Evolutionary conservation across 2,113 vertebrate genomes (phyloP).

Genomic region (Embiotoca jacksoni): DNA sequence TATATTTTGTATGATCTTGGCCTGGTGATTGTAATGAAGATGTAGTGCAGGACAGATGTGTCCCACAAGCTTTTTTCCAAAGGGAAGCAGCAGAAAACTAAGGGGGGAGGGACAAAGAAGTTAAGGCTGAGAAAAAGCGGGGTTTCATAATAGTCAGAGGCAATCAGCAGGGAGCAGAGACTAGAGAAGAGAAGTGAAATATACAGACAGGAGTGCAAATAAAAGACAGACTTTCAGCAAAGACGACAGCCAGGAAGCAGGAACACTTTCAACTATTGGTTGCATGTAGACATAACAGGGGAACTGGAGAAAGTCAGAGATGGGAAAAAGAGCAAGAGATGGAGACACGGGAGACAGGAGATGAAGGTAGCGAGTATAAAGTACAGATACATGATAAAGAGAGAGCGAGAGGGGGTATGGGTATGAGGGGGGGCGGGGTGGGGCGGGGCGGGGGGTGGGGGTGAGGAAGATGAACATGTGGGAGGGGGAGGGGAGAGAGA

Average conservation of each 20-base stretch:
- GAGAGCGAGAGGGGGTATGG: slow-evolving; percentile 36
- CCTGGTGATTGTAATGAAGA: slow-evolving; percentile 49
- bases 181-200: slow-evolving; percentile 36
- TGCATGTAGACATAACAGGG: slow-evolving; percentile 54
- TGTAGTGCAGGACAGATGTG: slow-evolving; percentile 34
- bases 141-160: slow-evolving; percentile 42
- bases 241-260: slow-evolving; percentile 50
- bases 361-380: slow-evolving; percentile 64
- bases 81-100: slow-evolving; percentile 1
- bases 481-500: slow-evolving; percentile 76
- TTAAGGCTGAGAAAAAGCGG: slow-evolving; percentile 34
- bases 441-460: slow-evolving; percentile 31
- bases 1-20: slow-evolving; percentile 58
- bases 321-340: slow-evolving; percentile 44
- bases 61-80: slow-evolving; percentile 19
- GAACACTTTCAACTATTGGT: slow-evolving; percentile 63
- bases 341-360: slow-evolving; percentile 49
- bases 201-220: slow-evolving; percentile 41
- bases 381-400: slow-evolving; percentile 43
- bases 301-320: slow-evolving; percentile 45
- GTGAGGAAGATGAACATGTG: slow-evolving; percentile 55
- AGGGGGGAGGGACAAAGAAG: slow-evolving; percentile 16
- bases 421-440: slow-evolving; percentile 12
- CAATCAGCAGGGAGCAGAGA: slow-evolving; percentile 59
- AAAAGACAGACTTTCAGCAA: slow-evolving; percentile 49